These are phyloP conservation scores for Sebastes taczanowskii DNA, from an alignment of 2,797 vertebrate species.

Conservation along the genomic window DNA sequence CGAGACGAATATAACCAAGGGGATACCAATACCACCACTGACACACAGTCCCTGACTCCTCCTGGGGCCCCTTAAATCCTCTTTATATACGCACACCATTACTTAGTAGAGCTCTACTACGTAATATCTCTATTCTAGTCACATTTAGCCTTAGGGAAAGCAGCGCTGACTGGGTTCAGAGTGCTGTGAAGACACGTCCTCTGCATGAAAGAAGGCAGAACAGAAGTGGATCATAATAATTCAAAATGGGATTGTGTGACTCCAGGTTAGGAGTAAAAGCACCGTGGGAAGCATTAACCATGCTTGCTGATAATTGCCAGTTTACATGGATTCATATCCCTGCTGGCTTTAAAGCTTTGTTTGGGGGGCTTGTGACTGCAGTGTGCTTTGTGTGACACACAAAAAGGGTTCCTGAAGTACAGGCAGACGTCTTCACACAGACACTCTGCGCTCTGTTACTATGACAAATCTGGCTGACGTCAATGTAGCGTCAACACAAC, in stretches of 20 bases:
- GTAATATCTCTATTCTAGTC: conserved; percentile 32
- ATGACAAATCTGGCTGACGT: conserved; percentile 33
- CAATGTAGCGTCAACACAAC: conserved; percentile 22
- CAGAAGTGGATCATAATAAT: not conserved
- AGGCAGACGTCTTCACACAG: conserved; percentile 3
- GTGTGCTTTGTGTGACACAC: conserved; percentile 1
- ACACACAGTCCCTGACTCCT: conserved; percentile 1
- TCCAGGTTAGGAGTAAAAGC: conserved; percentile 9
- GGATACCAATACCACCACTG: not conserved
- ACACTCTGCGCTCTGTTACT: conserved; percentile 10
- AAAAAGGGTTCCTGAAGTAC: not conserved
- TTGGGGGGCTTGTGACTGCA: not conserved
- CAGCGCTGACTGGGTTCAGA: conserved; percentile 16
- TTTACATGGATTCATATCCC: conserved; percentile 1
- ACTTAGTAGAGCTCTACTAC: conserved; percentile 1
- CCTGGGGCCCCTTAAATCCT: not conserved
- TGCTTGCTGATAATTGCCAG: not conserved
- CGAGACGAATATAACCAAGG: not conserved
- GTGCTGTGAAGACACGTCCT: conserved; percentile 11
- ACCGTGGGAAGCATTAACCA: not conserved
- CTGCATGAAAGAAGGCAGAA: conserved; percentile 10
- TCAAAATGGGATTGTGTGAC: conserved; percentile 5
- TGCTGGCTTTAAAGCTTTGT: not conserved
- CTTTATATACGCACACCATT: conserved; percentile 2
- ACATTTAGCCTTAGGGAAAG: conserved; percentile 12